phyloP scores from a whole-genome alignment of 1,140 invertebrate species.

The Diabrotica undecimpunctata region DNA sequence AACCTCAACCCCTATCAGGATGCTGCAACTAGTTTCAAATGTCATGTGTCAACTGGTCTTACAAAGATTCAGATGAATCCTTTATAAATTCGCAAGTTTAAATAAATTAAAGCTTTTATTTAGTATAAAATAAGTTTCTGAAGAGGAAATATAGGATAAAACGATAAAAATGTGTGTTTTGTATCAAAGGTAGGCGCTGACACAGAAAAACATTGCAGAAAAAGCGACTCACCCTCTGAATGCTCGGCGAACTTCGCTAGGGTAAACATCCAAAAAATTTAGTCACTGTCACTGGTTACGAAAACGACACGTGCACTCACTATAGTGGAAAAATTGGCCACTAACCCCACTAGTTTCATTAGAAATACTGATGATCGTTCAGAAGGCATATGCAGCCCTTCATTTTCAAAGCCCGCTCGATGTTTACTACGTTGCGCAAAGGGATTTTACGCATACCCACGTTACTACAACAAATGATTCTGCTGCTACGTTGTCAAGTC shows the following conservation, averaged over 20 bases:
- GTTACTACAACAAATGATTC: slow-evolving; percentile 10
- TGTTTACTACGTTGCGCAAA: slow-evolving; percentile 10
- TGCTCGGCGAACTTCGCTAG: background rate
- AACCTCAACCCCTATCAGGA: background rate
- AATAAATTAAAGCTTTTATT: background rate
- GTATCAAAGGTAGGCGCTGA: background rate
- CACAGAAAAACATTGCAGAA: slow-evolving; percentile 12
- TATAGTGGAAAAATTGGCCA: slow-evolving; percentile 10
- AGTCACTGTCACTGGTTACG: slow-evolving; percentile 6
- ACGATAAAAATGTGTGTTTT: background rate
- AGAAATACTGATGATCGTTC: slow-evolving; percentile 18
- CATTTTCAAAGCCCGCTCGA: slow-evolving; percentile 23
- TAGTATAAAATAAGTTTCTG: too few relatives aligned
- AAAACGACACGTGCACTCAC: slow-evolving; percentile 18
- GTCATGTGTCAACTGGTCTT: background rate
- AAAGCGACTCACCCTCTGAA: slow-evolving; percentile 14
- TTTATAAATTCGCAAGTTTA: background rate
- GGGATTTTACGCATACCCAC: background rate
- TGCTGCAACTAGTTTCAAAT: background rate
- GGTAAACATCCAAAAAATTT: slow-evolving; percentile 1
- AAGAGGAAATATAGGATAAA: background rate
- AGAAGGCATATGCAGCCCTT: slow-evolving; percentile 11
- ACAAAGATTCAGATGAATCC: background rate
- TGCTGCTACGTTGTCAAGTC: background rate
- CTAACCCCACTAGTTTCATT: slow-evolving; percentile 23